Evolutionary conservation across 2,797 vertebrate genomes (phyloP).

Genomic region (Argentina silus): DNA sequence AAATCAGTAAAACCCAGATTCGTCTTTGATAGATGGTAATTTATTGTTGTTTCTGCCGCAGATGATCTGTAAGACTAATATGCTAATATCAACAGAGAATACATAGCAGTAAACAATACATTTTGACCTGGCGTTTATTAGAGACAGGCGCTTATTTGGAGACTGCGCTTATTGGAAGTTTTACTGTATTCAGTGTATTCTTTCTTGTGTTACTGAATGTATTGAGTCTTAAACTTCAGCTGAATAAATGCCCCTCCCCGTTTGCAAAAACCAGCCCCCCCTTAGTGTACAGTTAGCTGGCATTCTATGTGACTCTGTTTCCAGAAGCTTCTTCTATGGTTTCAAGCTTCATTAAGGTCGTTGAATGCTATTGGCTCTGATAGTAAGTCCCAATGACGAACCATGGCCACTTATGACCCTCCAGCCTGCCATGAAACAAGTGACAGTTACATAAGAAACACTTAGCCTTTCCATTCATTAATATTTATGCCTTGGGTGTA

Average conservation of each 20-base stretch:
- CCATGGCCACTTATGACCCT: neutral
- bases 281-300: neutral
- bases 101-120: too few species aligned
- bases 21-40: too few species aligned
- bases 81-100: too few species aligned
- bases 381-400: conserved; percentile 8
- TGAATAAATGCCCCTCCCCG: conserved; percentile 52
- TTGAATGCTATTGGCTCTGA: conserved; percentile 12
- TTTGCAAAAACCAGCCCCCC: too few species aligned
- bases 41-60: too few species aligned
- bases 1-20: too few species aligned
- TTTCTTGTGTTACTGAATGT: conserved; percentile 44
- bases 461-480: neutral
- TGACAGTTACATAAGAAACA: neutral
- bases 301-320: neutral
- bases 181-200: neutral
- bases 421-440: neutral
- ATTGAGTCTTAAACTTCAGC: conserved; percentile 57
- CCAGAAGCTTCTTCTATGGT: neutral
- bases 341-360: conserved; percentile 12
- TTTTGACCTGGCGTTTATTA: too few species aligned
- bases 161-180: neutral
- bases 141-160: too few species aligned
- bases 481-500: neutral
- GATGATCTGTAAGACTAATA: too few species aligned